Evolutionary conservation across 1,140 invertebrate species (phyloP).

Genomic region (Pararge aegeria): DNA sequence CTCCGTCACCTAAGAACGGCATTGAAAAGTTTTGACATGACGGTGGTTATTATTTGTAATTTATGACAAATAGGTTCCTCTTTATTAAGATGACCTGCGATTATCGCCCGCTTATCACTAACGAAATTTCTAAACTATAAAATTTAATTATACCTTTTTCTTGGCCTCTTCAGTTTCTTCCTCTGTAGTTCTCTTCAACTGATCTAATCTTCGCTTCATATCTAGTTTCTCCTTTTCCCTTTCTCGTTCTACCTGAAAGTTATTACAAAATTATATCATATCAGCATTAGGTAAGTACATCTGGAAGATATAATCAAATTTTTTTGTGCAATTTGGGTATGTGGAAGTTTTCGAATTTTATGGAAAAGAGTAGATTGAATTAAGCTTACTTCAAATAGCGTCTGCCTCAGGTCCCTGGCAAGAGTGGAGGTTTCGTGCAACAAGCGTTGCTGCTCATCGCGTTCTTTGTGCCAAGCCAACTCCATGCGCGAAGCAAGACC

Average conservation of each 20-base stretch:
- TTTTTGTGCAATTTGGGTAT: too few species aligned
- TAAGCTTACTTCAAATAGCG: conserved; percentile 86
- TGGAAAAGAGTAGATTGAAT: not conserved
- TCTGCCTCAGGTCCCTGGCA: conserved; percentile 92
- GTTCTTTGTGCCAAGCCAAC: conserved; percentile 96
- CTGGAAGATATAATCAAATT: too few species aligned
- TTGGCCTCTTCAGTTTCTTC: conserved; percentile 94
- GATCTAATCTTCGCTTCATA: conserved; percentile 90
- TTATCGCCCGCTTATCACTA: too few species aligned
- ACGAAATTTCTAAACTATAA: conserved; percentile 6
- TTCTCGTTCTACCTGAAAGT: conserved; percentile 88
- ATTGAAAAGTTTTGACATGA: not conserved
- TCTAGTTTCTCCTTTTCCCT: conserved; percentile 93
- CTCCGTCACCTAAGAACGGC: conserved; percentile 79
- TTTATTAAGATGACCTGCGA: too few species aligned
- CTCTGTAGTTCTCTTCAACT: conserved; percentile 90
- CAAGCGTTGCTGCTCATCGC: conserved; percentile 94
- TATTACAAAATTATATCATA: not conserved
- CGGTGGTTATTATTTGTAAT: too few species aligned
- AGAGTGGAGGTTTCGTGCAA: conserved; percentile 94
- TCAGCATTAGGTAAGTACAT: too few species aligned
- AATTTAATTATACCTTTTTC: conserved; percentile 83
- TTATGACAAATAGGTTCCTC: too few species aligned
- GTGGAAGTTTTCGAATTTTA: too few species aligned
- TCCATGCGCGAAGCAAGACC: conserved; percentile 94